Percentiles rank a stretch among this genome's conserved stretches.
Conservation (phyloP, 1,140 invertebrate genomes). For the Ceratina australensis region DNA sequence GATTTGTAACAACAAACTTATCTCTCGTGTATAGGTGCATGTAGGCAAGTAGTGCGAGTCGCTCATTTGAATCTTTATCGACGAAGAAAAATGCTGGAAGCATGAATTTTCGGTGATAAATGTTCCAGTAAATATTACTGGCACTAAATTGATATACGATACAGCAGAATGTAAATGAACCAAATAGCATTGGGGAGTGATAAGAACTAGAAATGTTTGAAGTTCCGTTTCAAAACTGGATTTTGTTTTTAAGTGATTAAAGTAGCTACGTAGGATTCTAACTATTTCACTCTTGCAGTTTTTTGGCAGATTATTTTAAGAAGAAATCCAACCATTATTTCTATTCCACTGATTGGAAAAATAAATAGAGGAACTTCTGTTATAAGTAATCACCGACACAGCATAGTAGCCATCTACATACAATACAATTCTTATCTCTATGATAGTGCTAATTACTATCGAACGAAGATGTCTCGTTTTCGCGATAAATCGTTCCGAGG, state of each 20-base stretch:
- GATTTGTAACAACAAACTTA: too few relatives aligned
- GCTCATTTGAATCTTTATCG: too few relatives aligned
- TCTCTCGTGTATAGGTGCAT: too few relatives aligned
- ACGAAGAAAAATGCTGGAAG: background rate
- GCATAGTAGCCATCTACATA: background rate
- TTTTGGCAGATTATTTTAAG: background rate
- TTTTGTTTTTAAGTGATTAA: background rate
- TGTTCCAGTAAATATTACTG: background rate
- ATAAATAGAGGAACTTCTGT: background rate
- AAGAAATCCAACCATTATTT: background rate
- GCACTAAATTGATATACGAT: background rate
- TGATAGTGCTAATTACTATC: background rate
- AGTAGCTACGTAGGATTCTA: background rate
- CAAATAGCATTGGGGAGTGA: background rate
- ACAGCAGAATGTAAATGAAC: background rate
- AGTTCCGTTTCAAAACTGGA: background rate
- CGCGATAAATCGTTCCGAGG: background rate
- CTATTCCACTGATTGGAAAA: background rate
- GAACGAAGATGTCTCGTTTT: background rate
- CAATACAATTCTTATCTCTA: background rate
- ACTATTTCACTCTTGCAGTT: background rate
- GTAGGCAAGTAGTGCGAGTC: too few relatives aligned
- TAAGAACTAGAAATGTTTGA: background rate
- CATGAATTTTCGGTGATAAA: too few relatives aligned
- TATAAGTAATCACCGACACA: background rate